Evolutionary conservation across 2,113 vertebrate species (phyloP), one percentile per base, ranked within the genome.

Genomic region (Sorex araneus): DNA sequence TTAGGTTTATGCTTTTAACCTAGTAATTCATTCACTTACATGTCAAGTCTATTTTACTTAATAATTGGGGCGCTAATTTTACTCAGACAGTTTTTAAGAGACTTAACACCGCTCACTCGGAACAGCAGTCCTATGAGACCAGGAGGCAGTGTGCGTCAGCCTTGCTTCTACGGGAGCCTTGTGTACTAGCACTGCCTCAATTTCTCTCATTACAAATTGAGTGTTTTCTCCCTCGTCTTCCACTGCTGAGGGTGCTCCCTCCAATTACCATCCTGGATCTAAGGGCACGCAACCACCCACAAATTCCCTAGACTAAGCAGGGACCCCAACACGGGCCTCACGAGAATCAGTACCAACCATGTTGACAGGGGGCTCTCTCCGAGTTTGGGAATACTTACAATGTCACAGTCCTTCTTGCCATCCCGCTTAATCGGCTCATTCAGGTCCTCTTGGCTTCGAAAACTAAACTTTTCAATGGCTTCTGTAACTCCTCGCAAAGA

Each of bases 381-480:
- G 34, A 66, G 73, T n/a, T 45, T 27, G 28, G 2, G 18, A 47
- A 28, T 92, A 98, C 99, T 98, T 95, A 99, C 99, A 16, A 98
- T 97, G 54, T 99, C 99, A 93, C 97, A 97, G 64, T 99, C 99
- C 96, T 99, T 99, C 97, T 99, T 99, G 64, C 98, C 98, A 43
- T 99, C 99, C 47, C 99, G 98, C 90, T 99, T 98, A 92, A 99
- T 98, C 11, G 99, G 99, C 84, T 99, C 99, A 15, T 99, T 99
- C 93, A 99, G 98, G 97, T 99, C 99, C 95, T 99, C 99, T 97
- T 99, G 99, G 96, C 99, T 99, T 93, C 99, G 98, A 97, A 99
- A 99, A 98, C 99, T 99, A 97, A 99, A 99, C 96, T 99, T 99
- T 97, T 99, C 99, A 95, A 99, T 99, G 6, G 99, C 99, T 97